phyloP scores from a whole-genome alignment of 2,797 vertebrate species.

The Scleropages formosus region DNA sequence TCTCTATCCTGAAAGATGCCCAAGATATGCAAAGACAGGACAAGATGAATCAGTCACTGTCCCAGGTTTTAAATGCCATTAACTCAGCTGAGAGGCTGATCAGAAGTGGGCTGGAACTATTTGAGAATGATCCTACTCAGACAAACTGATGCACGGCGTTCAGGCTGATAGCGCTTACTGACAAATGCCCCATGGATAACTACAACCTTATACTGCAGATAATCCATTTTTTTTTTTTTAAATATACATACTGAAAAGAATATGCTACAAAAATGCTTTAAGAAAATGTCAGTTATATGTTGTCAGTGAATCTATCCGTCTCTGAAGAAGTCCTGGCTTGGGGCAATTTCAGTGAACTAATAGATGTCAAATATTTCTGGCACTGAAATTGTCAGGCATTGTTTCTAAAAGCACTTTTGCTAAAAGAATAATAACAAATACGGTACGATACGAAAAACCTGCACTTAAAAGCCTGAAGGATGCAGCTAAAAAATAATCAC shows the following conservation, averaged over 20 bases:
- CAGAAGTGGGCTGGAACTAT: conserved; percentile 82
- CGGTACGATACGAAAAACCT: conserved; percentile 21
- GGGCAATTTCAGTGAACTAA: conserved; percentile 7
- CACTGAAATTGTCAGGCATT: background rate
- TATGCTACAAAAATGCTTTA: conserved; percentile 1
- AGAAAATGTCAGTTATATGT: conserved; percentile 4
- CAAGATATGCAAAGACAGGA: conserved; percentile 55
- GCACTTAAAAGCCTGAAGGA: conserved; percentile 26
- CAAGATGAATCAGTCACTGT: conserved; percentile 64
- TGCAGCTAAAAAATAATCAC: conserved; percentile 11
- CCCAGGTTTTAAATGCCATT: conserved; percentile 79
- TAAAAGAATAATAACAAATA: conserved; percentile 30
- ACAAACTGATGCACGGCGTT: conserved; percentile 58
- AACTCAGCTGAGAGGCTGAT: conserved; percentile 81
- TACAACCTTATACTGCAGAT: background rate
- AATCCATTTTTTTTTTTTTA: no score
- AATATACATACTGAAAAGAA: no score
- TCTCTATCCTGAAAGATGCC: conserved; percentile 78
- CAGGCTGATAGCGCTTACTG: background rate
- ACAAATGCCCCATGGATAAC: background rate
- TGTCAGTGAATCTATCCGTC: conserved; percentile 5
- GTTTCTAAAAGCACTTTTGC: background rate
- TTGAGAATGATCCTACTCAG: conserved; percentile 72
- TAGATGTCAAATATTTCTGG: background rate
- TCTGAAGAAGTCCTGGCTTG: conserved; percentile 24